Evolutionary conservation across 1,140 invertebrate species (phyloP), one percentile per base, ranked within the genome.

Genomic region (Sipha flava): DNA sequence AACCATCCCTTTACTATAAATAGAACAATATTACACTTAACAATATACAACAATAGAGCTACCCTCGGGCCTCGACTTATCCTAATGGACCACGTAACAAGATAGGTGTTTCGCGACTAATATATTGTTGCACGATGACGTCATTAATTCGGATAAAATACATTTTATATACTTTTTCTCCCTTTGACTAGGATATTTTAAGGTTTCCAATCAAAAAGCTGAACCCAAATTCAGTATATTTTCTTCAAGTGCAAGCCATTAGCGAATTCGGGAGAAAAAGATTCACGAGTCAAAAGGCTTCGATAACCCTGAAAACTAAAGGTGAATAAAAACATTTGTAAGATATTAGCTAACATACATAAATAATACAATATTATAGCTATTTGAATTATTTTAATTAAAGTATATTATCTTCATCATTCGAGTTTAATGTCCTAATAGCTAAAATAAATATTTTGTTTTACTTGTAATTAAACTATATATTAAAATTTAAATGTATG

Each of bases 161-260:
- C 52, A 43, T 59, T 57, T 57, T 77, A 59, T 77, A 77, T 59
- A 23, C 16, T 31, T 70, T 70, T 77, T 26, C 21, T 26, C 73
- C 49, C 52, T 59, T 37, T 43, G 31, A 16, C 21, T 37, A 77
- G 73, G 73, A 77, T 77, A 77, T 57, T 57, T 54, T 59, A 34
- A 77, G 52, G 34, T 77, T 77, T 57, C 54, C 47, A 14, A 77
- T 77, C 73, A 77, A 57, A 77, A 77, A 77, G 73, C 73, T 77
- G 52, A 77, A 59, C 73, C n/a, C 73, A 10, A 59, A 77, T 77
- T 77, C 73, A 52, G 52, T 59, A 43, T 77, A 77, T 59, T 77
- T 77, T 57, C 73, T 77, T 57, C 73, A 77, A 77, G 73, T 77
- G 52, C 73, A 77, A 77, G 73, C 73, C 73, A 77, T 77, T 54